Base-by-base conservation (phyloP, 1,140 invertebrate species). In the Sitophilus oryzae region DNA sequence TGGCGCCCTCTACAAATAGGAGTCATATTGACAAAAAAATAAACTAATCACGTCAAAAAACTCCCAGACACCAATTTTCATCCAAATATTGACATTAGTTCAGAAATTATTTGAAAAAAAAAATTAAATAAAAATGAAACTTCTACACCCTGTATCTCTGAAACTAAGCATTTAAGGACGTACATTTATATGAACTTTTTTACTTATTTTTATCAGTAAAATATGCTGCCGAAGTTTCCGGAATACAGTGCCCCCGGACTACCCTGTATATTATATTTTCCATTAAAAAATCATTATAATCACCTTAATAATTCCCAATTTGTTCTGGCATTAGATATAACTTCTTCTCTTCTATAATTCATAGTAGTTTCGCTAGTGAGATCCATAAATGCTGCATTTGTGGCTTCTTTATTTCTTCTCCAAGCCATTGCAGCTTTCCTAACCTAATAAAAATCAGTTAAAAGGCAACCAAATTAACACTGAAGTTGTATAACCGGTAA, bases 291-390 rank as follows among this genome's bases (percentile, higher is more conserved):
- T 8, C 9, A 8, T 6, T 14, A 20, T 18, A 14, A n/a, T 20
- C 18, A 58, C 55, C 85, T 78, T 1, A 88, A 67, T 40, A 88
- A 69, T 69, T 90, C 86, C 86, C 87, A 89, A 61, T 88, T 89
- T 2, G 84, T 86, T 59, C 85, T 78, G 1, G 86, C 87, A 68
- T 89, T 89, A 21, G 84, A 83, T 48, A 89, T 89, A 1, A 89
- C 81, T 70, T 89, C 83, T 63, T 89, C 86, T 2, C 86, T 72
- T 1, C 79, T 73, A 20, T 80, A 81, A 56, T 79, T 84, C 53
- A 81, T 77, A 58, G 80, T 81, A 2, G 82, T 79, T 57, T 83
- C 79, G 22, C 79, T 79, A n/a, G 79, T 82, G 2, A 85, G 74
- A 22, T 85, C 80, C 48, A 81, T 78, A 53, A 82, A 83, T 10